Evolutionary conservation across 2,888 invertebrate species (phyloP).

Genomic region (Pseudoips prasinana): DNA sequence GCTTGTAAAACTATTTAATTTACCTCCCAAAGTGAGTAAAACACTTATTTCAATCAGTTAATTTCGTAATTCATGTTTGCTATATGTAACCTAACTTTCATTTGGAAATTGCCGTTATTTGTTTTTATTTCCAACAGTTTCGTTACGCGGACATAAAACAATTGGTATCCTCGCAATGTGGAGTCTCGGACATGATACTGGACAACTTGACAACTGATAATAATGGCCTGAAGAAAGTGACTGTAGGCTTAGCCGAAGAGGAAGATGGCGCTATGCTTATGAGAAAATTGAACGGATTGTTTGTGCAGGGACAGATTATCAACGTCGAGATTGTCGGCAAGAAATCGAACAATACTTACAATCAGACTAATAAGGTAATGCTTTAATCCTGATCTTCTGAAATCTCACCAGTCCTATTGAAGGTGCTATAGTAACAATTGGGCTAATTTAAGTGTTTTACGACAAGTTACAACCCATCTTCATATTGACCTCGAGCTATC

Average conservation of each 20-base stretch:
- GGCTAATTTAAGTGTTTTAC: too few species aligned
- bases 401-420: too few species aligned
- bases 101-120: too few species aligned
- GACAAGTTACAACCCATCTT: too few species aligned
- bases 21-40: constrained; percentile 12
- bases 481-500: too few species aligned
- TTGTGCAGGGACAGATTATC: constrained; percentile 35
- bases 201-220: constrained; percentile 38
- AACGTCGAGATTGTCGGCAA: constrained; percentile 39
- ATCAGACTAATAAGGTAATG: too few species aligned
- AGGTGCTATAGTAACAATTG: too few species aligned
- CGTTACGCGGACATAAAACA: constrained; percentile 41
- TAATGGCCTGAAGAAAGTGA: constrained; percentile 35
- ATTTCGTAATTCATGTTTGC: too few species aligned
- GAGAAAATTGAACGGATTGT: constrained; percentile 40
- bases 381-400: too few species aligned
- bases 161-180: constrained; percentile 41
- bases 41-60: not conserved
- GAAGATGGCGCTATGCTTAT: constrained; percentile 42
- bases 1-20: constrained; percentile 23
- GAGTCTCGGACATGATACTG: constrained; percentile 39
- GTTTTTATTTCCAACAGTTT: constrained; percentile 16
- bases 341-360: constrained; percentile 30
- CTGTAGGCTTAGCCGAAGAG: constrained; percentile 42
- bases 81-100: too few species aligned